Percentiles rank a stretch among this genome's conserved stretches.
Conservation (phyloP, 2,888 invertebrate species). For the Odontomyia ornata region DNA sequence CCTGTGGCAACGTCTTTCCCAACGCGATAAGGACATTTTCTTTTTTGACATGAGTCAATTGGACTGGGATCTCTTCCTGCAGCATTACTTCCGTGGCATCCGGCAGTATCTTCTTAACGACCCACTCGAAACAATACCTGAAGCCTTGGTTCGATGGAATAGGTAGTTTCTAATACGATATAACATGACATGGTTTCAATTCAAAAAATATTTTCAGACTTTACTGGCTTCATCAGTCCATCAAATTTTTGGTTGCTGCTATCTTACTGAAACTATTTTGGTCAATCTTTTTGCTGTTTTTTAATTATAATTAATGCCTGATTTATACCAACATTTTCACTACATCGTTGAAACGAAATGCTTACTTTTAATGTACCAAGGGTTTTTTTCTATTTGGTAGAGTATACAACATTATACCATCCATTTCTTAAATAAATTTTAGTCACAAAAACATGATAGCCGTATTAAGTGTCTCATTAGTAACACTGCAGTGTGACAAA, state of each 20-base stretch:
- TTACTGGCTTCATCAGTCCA: conserved; percentile 64
- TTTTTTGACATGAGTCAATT: conserved; percentile 77
- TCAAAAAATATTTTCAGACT: conserved; percentile 57
- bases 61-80: conserved; percentile 77
- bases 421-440: background rate
- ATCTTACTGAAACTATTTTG: conserved; percentile 53
- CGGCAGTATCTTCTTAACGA: conserved; percentile 83
- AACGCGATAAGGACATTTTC: conserved; percentile 71
- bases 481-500: too few relatives aligned
- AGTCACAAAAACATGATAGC: too few relatives aligned
- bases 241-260: conserved; percentile 60
- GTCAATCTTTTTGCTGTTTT: conserved; percentile 53
- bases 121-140: conserved; percentile 76
- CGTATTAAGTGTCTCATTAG: too few relatives aligned
- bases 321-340: background rate
- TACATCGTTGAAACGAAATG: background rate
- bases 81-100: conserved; percentile 75
- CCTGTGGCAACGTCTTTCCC: conserved; percentile 69
- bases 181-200: background rate
- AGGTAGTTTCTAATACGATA: conserved; percentile 59
- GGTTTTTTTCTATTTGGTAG: background rate
- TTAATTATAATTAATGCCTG: conserved; percentile 47
- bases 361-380: background rate
- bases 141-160: conserved; percentile 71
- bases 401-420: background rate